Conservation (phyloP, 1,140 invertebrate species). For the Lordiphosa collinella region DNA sequence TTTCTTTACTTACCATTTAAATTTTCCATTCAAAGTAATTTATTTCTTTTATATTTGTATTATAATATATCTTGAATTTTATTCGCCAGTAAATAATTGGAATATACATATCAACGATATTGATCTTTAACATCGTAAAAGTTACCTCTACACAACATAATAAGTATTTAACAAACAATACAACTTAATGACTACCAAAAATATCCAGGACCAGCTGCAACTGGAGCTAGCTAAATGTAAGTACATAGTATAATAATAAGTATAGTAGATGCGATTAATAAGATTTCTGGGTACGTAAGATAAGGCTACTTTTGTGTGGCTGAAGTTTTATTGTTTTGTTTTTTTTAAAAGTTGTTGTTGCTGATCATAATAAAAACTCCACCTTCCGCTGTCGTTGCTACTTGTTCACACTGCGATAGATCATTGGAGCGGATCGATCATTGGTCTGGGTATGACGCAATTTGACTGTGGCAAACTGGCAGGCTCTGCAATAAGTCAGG, state of each 20-base stretch:
- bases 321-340: conserved; percentile 37
- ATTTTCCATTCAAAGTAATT: not conserved
- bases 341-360: not conserved
- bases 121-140: conserved; percentile 54
- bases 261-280: conserved; percentile 9
- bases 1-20: too few relatives aligned
- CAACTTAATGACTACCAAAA: conserved; percentile 71
- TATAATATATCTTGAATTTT: conserved; percentile 22
- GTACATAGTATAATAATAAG: conserved; percentile 11
- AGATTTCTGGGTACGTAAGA: not conserved
- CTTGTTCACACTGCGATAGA: conserved; percentile 80
- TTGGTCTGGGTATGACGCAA: conserved; percentile 91
- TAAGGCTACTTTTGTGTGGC: conserved; percentile 14
- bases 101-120: conserved; percentile 43
- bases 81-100: conserved; percentile 39
- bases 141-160: conserved; percentile 8
- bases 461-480: conserved; percentile 92
- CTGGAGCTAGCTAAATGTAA: conserved; percentile 41
- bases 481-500: conserved; percentile 83
- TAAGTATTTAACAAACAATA: conserved; percentile 67
- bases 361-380: conserved; percentile 59
- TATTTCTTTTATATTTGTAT: not conserved
- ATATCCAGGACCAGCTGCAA: conserved; percentile 43
- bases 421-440: conserved; percentile 89
- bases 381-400: conserved; percentile 75